Percentiles rank a stretch among this genome's conserved stretches.
Conservation (phyloP, 2,797 vertebrate species). For the Muraenolepis orangiensis region DNA sequence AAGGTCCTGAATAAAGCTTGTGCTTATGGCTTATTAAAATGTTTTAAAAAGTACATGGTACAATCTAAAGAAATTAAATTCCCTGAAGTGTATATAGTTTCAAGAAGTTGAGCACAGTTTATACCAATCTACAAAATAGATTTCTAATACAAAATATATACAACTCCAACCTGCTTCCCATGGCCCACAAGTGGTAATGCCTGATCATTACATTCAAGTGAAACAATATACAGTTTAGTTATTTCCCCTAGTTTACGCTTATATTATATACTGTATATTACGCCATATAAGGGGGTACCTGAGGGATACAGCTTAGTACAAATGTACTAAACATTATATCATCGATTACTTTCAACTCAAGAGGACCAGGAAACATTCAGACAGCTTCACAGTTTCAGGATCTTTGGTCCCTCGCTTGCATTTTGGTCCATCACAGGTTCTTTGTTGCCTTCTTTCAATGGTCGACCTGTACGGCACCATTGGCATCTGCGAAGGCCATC, state of each 20-base stretch:
- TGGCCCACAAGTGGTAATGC: conserved; percentile 15
- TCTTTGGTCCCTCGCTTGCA: background rate
- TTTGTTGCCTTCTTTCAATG: background rate
- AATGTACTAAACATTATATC: too few species aligned
- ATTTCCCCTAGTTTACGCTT: conserved; percentile 34
- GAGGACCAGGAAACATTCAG: background rate
- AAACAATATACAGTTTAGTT: conserved; percentile 18
- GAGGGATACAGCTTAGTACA: background rate
- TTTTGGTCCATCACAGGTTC: background rate
- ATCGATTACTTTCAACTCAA: too few species aligned
- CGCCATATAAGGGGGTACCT: background rate
- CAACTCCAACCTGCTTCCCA: conserved; percentile 24
- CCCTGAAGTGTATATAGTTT: background rate
- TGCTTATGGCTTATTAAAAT: conserved; percentile 8
- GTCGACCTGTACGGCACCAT: background rate
- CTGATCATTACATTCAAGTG: conserved; percentile 15
- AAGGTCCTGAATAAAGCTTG: conserved; percentile 23
- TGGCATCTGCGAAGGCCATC: background rate
- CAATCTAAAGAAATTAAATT: background rate
- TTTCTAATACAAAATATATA: conserved; percentile 12
- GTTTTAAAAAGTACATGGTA: background rate
- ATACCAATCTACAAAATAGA: conserved; percentile 23
- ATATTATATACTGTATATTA: conserved; percentile 28
- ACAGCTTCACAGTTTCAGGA: background rate
- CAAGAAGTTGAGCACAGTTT: conserved; percentile 6